Conservation (phyloP, 2,888 invertebrate species). For the Mamestra brassicae region DNA sequence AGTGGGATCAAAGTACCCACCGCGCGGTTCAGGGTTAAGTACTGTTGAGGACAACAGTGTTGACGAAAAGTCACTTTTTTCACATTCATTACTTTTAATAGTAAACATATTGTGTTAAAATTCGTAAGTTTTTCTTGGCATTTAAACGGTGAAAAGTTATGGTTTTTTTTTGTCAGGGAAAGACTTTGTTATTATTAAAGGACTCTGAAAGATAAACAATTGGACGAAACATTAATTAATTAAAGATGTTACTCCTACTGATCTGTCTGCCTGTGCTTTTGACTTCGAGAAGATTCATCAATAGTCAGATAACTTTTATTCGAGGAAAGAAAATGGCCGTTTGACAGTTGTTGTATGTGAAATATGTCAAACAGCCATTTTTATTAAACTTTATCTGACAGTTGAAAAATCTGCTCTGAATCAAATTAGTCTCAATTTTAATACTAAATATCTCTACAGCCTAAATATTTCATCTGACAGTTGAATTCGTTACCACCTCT, state of each 20-base stretch:
- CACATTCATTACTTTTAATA: not conserved
- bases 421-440: no score
- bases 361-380: no score
- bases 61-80: not conserved
- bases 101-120: not conserved
- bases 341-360: no score
- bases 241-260: no score
- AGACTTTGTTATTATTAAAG: not conserved
- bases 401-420: no score
- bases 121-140: not conserved
- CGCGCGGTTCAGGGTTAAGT: slow-evolving; percentile 73
- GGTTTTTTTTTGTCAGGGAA: not conserved
- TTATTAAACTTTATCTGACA: no score
- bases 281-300: no score
- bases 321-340: no score
- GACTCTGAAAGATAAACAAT: not conserved
- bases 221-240: no score
- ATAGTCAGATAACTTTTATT: no score
- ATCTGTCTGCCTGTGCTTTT: no score
- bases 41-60: slow-evolving; percentile 69
- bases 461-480: not conserved
- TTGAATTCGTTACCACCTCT: slow-evolving; percentile 48
- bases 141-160: not conserved
- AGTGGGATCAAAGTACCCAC: slow-evolving; percentile 84
- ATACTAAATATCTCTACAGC: no score